Percentiles rank a stretch among this genome's conserved stretches.
These are phyloP conservation scores for Carcharodon carcharias DNA, from an alignment of 2,797 vertebrate species.

Conservation along the genomic window DNA sequence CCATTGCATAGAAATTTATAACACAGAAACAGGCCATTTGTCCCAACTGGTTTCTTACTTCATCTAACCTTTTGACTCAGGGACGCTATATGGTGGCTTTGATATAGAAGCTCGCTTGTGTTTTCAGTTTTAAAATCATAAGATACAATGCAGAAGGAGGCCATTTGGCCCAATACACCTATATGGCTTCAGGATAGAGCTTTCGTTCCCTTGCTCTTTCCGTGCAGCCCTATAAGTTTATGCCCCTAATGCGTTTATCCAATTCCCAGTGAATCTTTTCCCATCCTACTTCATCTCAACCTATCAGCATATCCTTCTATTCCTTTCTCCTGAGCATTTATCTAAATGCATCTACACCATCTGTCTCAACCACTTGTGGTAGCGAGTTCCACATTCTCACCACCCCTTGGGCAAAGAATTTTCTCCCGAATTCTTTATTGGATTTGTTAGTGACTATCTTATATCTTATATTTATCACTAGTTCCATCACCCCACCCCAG, in stretches of 20 bases:
- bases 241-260: too few species aligned
- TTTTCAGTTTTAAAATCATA: too few species aligned
- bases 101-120: too few species aligned
- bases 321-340: not conserved
- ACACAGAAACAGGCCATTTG: not conserved
- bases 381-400: not conserved
- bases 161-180: too few species aligned
- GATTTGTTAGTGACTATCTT: not conserved
- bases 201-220: too few species aligned
- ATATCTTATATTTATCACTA: not conserved
- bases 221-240: too few species aligned
- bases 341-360: not conserved
- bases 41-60: not conserved
- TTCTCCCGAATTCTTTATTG: not conserved
- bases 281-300: not conserved
- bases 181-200: too few species aligned
- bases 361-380: not conserved
- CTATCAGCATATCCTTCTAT: not conserved
- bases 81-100: too few species aligned
- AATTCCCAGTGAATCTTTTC: too few species aligned
- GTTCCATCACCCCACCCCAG: not conserved
- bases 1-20: not conserved
- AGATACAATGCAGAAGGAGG: too few species aligned
- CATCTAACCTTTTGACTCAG: too few species aligned
- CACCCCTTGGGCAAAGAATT: not conserved